These are phyloP conservation scores for Hydropsyche betteni DNA, from an alignment of 2,888 invertebrate species.

Conservation along the genomic window DNA sequence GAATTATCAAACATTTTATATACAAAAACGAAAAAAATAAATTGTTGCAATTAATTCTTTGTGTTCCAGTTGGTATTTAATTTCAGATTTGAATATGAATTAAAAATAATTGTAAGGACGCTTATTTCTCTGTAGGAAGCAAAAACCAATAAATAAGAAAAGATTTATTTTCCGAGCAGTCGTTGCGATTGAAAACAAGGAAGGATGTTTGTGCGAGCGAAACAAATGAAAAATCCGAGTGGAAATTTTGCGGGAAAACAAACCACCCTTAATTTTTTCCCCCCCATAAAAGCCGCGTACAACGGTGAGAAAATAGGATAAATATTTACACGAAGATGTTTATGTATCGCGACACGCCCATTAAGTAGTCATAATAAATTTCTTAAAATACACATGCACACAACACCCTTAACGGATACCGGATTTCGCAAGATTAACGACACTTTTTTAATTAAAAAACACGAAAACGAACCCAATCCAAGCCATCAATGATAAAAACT, in stretches of 20 bases:
- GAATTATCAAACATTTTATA: too few relatives aligned
- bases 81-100: too few relatives aligned
- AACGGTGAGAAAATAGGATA: conserved; percentile 10
- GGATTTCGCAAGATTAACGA: too few relatives aligned
- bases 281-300: not conserved
- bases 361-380: conserved; percentile 9
- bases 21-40: too few relatives aligned
- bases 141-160: conserved; percentile 13
- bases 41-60: too few relatives aligned
- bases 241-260: not conserved
- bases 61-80: too few relatives aligned
- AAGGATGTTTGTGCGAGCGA: not conserved
- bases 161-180: not conserved
- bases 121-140: not conserved
- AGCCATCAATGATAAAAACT: not conserved
- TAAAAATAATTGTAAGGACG: not conserved
- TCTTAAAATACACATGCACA: not conserved
- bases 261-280: not conserved
- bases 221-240: not conserved
- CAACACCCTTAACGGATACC: not conserved
- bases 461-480: too few relatives aligned
- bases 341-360: not conserved
- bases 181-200: conserved; percentile 11
- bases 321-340: conserved; percentile 10
- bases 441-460: too few relatives aligned